Evolutionary conservation across 2,113 vertebrate genomes (phyloP).

Genomic region (Lethenteron reissneri): DNA sequence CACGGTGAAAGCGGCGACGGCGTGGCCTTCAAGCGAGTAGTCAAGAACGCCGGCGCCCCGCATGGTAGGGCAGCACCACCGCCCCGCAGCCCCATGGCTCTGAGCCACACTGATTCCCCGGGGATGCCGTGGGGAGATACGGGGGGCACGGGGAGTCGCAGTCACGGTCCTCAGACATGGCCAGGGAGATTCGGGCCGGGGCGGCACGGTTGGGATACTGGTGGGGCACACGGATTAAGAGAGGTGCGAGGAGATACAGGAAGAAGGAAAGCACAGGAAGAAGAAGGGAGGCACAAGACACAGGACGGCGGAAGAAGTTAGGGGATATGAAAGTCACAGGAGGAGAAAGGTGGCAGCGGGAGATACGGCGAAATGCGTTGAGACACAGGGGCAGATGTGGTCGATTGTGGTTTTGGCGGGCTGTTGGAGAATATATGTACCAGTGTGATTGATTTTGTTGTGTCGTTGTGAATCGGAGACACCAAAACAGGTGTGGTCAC

Average conservation of each 20-base stretch:
- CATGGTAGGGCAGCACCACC: constrained; percentile 58
- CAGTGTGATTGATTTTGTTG: too few species aligned
- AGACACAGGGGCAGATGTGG: neutral
- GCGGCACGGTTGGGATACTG: neutral
- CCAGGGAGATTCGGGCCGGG: neutral
- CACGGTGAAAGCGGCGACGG: constrained; percentile 49
- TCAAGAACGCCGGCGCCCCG: constrained; percentile 55
- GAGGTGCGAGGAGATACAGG: neutral
- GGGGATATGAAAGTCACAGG: neutral
- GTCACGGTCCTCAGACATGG: neutral
- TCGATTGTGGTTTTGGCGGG: too few species aligned
- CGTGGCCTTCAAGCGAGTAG: constrained; percentile 68
- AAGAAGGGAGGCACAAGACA: constrained; percentile 3
- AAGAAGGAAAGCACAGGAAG: neutral
- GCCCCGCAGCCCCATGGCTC: constrained; percentile 48
- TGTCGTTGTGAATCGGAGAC: too few species aligned
- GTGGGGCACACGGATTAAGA: neutral
- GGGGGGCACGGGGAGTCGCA: neutral
- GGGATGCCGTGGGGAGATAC: constrained; percentile 4
- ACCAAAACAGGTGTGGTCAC: too few species aligned
- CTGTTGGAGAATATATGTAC: too few species aligned
- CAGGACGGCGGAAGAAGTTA: constrained; percentile 8
- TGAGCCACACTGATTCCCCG: constrained; percentile 13
- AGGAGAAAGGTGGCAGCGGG: neutral
- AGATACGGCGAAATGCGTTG: neutral